phyloP scores from a whole-genome alignment of 1,140 invertebrate species.

The Thalassaphorura encarpata region DNA sequence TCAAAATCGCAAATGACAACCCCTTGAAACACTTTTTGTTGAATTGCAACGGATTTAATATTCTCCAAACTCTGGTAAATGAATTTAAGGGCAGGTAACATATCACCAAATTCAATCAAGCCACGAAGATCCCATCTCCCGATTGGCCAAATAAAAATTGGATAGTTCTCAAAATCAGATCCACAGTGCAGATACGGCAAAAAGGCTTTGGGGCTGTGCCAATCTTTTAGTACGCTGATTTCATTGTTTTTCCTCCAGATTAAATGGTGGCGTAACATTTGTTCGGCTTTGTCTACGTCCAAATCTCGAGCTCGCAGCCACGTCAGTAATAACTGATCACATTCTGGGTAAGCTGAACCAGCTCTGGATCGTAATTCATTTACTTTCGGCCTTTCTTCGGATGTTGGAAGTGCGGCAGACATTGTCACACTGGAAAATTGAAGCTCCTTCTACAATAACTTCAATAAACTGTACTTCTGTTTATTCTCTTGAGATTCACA shows the following conservation, averaged over 20 bases:
- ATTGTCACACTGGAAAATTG: no score
- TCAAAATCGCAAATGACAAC: background rate
- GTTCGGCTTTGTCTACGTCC: constrained; percentile 9
- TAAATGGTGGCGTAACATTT: constrained; percentile 11
- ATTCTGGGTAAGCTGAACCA: background rate
- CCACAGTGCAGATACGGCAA: constrained; percentile 1
- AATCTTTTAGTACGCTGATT: background rate
- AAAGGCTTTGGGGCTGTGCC: background rate
- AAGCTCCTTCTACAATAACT: no score
- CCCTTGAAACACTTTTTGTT: no score
- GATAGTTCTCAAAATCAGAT: background rate
- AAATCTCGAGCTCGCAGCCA: constrained; percentile 11
- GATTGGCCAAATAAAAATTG: constrained; percentile 1
- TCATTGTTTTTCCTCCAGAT: constrained; percentile 7
- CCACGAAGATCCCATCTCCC: background rate
- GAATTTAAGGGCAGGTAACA: background rate
- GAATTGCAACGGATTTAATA: no score
- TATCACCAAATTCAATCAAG: background rate
- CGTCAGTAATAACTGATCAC: background rate
- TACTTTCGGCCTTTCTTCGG: background rate
- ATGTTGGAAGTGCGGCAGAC: no score
- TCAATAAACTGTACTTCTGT: no score
- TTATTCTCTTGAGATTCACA: no score
- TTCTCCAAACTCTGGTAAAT: background rate
- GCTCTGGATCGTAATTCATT: background rate